Evolutionary conservation across 92 coral and sea anemone genomes (phyloP).

Genomic region (Palythoa grandiflora): DNA sequence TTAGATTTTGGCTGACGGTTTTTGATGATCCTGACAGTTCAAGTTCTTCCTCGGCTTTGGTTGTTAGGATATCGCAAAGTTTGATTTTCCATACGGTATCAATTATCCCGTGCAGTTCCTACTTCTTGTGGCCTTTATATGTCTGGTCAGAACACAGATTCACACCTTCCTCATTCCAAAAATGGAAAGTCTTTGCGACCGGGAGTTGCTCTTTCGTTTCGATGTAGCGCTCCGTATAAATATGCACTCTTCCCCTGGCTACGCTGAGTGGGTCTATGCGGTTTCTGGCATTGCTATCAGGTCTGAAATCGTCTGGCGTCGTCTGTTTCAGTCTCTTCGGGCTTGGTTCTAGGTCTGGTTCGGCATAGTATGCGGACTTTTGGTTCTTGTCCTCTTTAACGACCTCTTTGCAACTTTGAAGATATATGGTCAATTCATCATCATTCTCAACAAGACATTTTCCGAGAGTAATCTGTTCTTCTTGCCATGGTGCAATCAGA

Average conservation of each 20-base stretch:
- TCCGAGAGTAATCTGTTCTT: slow-evolving; percentile 15
- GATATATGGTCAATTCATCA: slow-evolving; percentile 32
- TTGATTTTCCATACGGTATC: slow-evolving; percentile 47
- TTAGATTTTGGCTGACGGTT: slow-evolving; percentile 19
- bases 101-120: slow-evolving; percentile 45
- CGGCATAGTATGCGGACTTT: background rate
- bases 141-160: slow-evolving; percentile 44
- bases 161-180: slow-evolving; percentile 45
- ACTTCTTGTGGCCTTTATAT: slow-evolving; percentile 24
- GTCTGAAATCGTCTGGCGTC: slow-evolving; percentile 24
- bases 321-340: slow-evolving; percentile 47
- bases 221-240: slow-evolving; percentile 36
- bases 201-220: slow-evolving; percentile 53
- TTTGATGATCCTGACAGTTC: slow-evolving; percentile 13
- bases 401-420: slow-evolving; percentile 29
- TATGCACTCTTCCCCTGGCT: slow-evolving; percentile 53
- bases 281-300: slow-evolving; percentile 7
- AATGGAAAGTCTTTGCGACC: slow-evolving; percentile 51
- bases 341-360: slow-evolving; percentile 12
- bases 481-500: slow-evolving; percentile 42
- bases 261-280: slow-evolving; percentile 35
- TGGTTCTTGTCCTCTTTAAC: slow-evolving; percentile 28
- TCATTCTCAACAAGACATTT: slow-evolving; percentile 45
- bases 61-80: slow-evolving; percentile 41
- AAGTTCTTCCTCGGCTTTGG: slow-evolving; percentile 36